Evolutionary conservation across 2,113 vertebrate genomes (phyloP), one percentile per base, ranked within the genome.

Genomic region (Addax nasomaculatus): DNA sequence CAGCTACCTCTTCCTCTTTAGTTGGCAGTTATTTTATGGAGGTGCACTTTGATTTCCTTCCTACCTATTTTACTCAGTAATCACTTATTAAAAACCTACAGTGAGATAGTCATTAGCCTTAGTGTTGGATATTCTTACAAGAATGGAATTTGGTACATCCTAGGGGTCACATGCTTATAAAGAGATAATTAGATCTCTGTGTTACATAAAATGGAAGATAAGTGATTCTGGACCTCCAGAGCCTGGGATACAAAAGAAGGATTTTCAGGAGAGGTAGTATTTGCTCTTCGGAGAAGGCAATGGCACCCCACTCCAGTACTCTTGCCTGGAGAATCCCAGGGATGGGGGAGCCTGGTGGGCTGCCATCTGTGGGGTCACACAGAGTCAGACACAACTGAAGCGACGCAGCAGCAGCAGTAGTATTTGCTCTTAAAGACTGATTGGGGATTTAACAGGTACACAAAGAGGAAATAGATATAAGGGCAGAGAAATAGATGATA

Each of bases 1-100:
- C 0, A 1, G 27, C 19, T 17, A 4, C 0, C 23, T 5, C 8
- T 83, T 29, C 14, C 3, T 33, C n/a, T 64, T 76, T 27, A 14
- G 1, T 23, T 12, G 5, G n/a, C n/a, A 55, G 53, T 64, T 58
- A 51, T 5, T 81, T 43, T 58, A 4, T 17, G 60, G 23, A 9
- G 21, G 2, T 43, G 1, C 2, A 57, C 17, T n/a, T 64, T 78
- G 49, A 29, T 88, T 90, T 51, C 8, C 4, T 86, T 10, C 14
- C 27, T 36, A 6, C 21, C 4, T 36, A 23, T 17, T 67, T 27
- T 90, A 53, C 7, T 93, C 21, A 36, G 1, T 11, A 67, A 13
- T 49, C 27, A 67, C 62, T 85, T 39, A 70, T 89, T 83, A 62
- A 60, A 76, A 45, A 57, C 21, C 29, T 70, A 47, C 5, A 36